A percentile compares a stretch with the other conserved stretches of the same genome.
Evolutionary conservation across 2,888 invertebrate genomes (phyloP).

Genomic region (Apoda limacodes): DNA sequence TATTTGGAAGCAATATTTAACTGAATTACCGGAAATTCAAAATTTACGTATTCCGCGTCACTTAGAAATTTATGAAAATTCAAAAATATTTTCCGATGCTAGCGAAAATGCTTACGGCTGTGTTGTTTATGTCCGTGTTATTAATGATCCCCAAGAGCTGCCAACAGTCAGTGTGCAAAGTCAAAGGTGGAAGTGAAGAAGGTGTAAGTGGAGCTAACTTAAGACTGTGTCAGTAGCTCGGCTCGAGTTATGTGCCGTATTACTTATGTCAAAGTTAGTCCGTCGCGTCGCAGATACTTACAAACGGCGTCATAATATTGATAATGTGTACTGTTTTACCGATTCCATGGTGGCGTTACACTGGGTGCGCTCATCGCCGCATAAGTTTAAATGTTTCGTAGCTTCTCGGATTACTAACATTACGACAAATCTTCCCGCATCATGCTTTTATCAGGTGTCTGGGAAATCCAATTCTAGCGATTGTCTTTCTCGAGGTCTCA

Average conservation of each 20-base stretch:
- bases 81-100: no score
- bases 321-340: constrained; percentile 3
- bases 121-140: no score
- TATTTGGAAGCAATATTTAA: no score
- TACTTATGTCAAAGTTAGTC: constrained; percentile 4
- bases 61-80: not conserved
- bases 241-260: constrained; percentile 5
- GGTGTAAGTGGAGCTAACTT: no score
- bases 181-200: constrained; percentile 6
- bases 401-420: constrained; percentile 7
- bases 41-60: no score
- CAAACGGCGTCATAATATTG: not conserved
- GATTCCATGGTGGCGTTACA: constrained; percentile 3
- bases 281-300: constrained; percentile 5
- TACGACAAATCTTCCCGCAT: not conserved
- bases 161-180: constrained; percentile 1
- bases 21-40: no score
- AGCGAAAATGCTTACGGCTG: no score
- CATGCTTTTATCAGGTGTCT: constrained; percentile 6
- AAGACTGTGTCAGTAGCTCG: constrained; percentile 7
- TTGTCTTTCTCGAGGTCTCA: constrained; percentile 7
- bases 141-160: not conserved
- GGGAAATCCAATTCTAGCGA: constrained; percentile 7
- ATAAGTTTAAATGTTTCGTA: constrained; percentile 4
- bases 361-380: constrained; percentile 3